Evolutionary conservation across 2,888 invertebrate genomes (phyloP), one percentile per base, ranked within the genome.

Genomic region (Tortricodes alternella): DNA sequence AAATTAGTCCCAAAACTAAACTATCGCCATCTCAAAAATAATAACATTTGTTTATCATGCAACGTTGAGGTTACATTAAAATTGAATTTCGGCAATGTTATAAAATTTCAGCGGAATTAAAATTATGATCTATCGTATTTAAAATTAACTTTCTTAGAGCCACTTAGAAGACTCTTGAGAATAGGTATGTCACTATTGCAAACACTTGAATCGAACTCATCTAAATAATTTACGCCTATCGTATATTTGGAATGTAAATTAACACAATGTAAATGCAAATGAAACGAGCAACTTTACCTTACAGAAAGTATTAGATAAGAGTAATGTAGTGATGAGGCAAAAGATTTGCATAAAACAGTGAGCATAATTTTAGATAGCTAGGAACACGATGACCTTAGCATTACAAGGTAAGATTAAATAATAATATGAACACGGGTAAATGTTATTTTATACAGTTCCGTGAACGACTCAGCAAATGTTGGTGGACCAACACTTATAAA

Each of bases 311-410:
- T 46, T 32, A 53, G 32, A 24, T 34, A 53, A 53, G n/a, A 29
- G 39, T 37, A 21, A 29, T 23, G 35, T 23, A 48, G 13, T 35
- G 41, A 27, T 41, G 27, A 27, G 48, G 39, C 48, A 49, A 11
- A 43, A 43, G 35, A 38, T 55, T 49, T 37, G 55, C 41, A 49
- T 55, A 55, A 55, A 55, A 55, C 34, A 55, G 48, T 48, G 27
- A n/a, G 48, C 29, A 38, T 41, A 43, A 49, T 21, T 21, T 27
- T 43, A 9, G 27, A 46, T 49, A 18, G 9, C 24, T 19, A 34
- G 23, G 29, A 53, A 46, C 41, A 29, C 34, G 48, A 48, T 49
- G 48, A 48, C 55, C 48, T 48, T 48, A 46, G 35, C 35, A n/a
- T 49, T 21, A 35, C 48, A 35, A 55, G 46, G 38, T 39, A 15